A percentile compares a stretch with the other conserved stretches of the same genome.
Evolutionary conservation across 2,113 vertebrate genomes (phyloP).

Genomic region (Catharus bicknelli): DNA sequence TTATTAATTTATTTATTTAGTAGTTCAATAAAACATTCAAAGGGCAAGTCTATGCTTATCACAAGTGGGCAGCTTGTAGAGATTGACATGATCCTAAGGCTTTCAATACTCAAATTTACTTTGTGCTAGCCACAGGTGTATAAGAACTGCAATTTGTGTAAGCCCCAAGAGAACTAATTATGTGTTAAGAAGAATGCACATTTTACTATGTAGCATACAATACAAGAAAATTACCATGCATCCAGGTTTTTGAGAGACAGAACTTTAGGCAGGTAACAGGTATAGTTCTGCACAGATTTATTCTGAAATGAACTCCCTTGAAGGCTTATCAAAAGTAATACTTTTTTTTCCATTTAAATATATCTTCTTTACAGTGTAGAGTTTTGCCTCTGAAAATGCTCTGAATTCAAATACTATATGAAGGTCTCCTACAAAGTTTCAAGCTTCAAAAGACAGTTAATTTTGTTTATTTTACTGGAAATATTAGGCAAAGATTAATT

Average conservation of each 20-base stretch:
- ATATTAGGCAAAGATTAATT: not conserved
- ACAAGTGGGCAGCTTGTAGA: slow-evolving; percentile 17
- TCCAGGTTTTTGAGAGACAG: slow-evolving; percentile 5
- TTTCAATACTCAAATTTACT: slow-evolving; percentile 50
- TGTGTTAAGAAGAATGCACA: slow-evolving; percentile 26
- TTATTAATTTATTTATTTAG: slow-evolving; percentile 28
- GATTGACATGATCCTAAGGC: slow-evolving; percentile 37
- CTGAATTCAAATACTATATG: not conserved
- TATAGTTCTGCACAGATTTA: not conserved
- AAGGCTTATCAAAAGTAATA: slow-evolving; percentile 10
- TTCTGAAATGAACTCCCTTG: slow-evolving; percentile 23
- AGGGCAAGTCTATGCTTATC: not conserved
- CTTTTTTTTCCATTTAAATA: not conserved
- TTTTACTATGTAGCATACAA: slow-evolving; percentile 16
- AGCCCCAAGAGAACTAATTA: slow-evolving; percentile 63
- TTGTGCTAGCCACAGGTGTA: slow-evolving; percentile 30
- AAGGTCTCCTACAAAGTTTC: not conserved
- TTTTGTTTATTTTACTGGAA: not conserved
- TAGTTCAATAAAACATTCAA: slow-evolving; percentile 25
- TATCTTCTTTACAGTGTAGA: not conserved
- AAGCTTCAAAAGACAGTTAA: not conserved
- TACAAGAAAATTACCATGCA: slow-evolving; percentile 27
- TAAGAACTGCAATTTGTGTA: slow-evolving; percentile 16
- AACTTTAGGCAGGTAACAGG: slow-evolving; percentile 17
- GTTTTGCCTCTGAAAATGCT: not conserved